Percentiles rank a stretch among this genome's conserved stretches.
Conservation (phyloP, 2,113 vertebrate species). For the Noturus placidus region DNA sequence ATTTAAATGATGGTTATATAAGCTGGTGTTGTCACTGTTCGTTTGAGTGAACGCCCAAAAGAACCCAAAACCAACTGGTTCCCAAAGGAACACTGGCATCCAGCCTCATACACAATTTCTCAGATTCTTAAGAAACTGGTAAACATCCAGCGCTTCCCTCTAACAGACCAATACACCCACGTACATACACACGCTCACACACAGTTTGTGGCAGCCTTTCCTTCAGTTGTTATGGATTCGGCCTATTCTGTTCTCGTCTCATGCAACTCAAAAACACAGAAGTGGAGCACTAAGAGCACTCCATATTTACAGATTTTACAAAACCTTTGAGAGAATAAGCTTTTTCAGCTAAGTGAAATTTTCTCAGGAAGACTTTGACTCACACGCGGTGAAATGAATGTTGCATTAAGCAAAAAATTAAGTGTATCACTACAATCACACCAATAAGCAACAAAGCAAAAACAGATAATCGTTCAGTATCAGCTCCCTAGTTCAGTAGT, state of each 20-base stretch:
- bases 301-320: neutral
- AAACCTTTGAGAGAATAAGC: neutral
- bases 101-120: conserved; percentile 4
- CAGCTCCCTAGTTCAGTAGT: too few species aligned
- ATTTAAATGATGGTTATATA: conserved; percentile 22
- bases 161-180: neutral
- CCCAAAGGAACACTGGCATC: conserved; percentile 35
- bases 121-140: conserved; percentile 22
- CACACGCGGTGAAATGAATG: neutral
- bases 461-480: neutral
- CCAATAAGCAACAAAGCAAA: neutral
- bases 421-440: neutral
- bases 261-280: neutral
- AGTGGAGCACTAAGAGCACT: neutral
- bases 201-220: neutral
- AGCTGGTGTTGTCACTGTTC: neutral
- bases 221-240: neutral
- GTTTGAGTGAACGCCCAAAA: conserved; percentile 31
- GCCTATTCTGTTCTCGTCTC: neutral
- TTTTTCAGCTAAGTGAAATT: neutral
- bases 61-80: conserved; percentile 17
- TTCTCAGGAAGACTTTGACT: neutral
- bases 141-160: conserved; percentile 9
- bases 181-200: neutral
- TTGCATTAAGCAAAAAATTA: neutral